phyloP scores from a whole-genome alignment of 2,113 vertebrate genomes.

The Peromyscus leucopus region DNA sequence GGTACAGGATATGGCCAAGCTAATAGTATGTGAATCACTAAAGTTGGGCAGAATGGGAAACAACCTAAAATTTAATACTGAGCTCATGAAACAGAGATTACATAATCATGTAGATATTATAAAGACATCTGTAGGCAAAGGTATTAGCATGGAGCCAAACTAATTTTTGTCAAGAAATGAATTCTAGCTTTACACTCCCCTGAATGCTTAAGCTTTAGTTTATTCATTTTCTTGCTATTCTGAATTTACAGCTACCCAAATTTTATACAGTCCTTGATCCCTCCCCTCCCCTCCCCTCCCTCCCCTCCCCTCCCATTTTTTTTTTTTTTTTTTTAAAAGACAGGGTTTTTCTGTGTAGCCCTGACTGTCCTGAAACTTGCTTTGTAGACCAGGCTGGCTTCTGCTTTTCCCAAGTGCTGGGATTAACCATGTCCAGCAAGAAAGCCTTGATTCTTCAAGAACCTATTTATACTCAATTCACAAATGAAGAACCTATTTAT shows the following conservation, averaged over 20 bases:
- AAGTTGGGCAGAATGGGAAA: conserved; percentile 10
- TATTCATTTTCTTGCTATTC: conserved; percentile 41
- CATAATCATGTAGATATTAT: background rate
- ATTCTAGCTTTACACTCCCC: conserved; percentile 24
- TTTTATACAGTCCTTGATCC: conserved; percentile 42
- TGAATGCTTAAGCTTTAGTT: conserved; percentile 43
- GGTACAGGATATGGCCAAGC: background rate
- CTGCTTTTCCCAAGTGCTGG: background rate
- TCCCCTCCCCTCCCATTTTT: too few relatives aligned
- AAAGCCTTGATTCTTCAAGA: conserved; percentile 57
- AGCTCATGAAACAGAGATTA: conserved; percentile 38
- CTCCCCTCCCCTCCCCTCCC: background rate
- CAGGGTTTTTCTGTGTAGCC: background rate
- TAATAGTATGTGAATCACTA: background rate
- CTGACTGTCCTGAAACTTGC: too few relatives aligned
- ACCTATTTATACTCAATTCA: conserved; percentile 55
- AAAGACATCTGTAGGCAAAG: background rate
- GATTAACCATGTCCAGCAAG: background rate
- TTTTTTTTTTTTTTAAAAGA: background rate
- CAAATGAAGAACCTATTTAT: conserved; percentile 62
- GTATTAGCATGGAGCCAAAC: conserved; percentile 36
- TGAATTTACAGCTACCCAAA: conserved; percentile 27
- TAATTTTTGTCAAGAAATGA: conserved; percentile 49
- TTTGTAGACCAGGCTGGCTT: background rate
- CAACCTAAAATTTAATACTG: conserved; percentile 35